Base-by-base conservation (phyloP, 1,140 invertebrate species). In the Berghia stephanieae region DNA sequence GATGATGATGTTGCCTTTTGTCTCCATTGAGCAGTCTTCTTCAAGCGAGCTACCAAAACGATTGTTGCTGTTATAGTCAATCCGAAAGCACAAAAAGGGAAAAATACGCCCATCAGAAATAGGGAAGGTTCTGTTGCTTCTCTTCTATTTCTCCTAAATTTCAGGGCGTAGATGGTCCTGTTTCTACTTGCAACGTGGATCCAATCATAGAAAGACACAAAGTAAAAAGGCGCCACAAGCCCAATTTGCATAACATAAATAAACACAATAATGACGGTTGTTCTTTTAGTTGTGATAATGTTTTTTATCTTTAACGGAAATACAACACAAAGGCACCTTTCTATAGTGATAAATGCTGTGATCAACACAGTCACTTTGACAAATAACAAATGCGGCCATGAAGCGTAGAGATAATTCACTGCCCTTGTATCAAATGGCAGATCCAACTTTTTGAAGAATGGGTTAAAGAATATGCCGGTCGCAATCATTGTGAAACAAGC, bases 311-410 rank as follows among this genome's bases (percentile, higher is more conserved):
- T 72, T 38, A 72, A n/a, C 1, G 70, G 70, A 2, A 36, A 34
- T 21, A 49, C 55, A 6, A 72, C 55, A 21, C 70, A 72, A 18
- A 72, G 70, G 31, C 70, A 72, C 27, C 70, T 72, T 36, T 72
- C 70, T 6, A 49, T 36, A 3, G 70, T 72, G 16, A 72, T 55
- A 21, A 55, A 72, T 5, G 46, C 44, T 8, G 70, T 72, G 10
- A 72, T 72, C 6, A 43, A 55, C 4, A 44, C 42, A 2, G 70
- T 72, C 31, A 72, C 55, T 36, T 49, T 13, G 1, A 43, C 46
- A 27, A 72, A 72, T 38, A 27, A 49, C 3, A 55, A 27, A 31
- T 49, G 42, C 10, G 70, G 70, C 43, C 43, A 49, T 18, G 44
- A 44, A 31, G 44, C 44, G 1, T 31, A 38, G 27, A 72, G 70